Conservation (phyloP, 2,888 invertebrate genomes). For the Saturnia japonica region DNA sequence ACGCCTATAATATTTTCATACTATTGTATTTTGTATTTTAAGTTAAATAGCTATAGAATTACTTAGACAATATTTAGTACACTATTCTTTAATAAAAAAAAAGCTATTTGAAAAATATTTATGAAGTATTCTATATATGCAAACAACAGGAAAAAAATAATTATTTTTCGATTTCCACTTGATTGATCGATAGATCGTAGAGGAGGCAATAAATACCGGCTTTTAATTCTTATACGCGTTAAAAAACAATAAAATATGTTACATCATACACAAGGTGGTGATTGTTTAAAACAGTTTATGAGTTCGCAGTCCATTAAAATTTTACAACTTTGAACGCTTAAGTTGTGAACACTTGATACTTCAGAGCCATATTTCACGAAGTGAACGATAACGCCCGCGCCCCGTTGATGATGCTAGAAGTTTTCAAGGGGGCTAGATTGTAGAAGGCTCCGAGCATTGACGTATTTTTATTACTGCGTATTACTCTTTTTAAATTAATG, state of each 20-base stretch:
- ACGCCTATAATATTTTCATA: background rate
- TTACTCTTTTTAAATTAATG: no score
- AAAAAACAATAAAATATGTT: constrained; percentile 7
- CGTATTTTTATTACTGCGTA: no score
- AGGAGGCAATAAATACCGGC: background rate
- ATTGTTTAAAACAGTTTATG: constrained; percentile 5
- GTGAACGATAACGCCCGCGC: no score
- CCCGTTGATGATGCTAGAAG: no score
- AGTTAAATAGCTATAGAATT: background rate
- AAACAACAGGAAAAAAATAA: background rate
- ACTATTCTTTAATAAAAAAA: background rate
- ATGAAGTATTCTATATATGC: background rate
- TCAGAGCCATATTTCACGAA: background rate
- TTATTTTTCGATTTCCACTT: background rate
- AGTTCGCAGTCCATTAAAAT: constrained; percentile 3
- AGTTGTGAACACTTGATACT: background rate
- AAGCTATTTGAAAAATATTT: background rate
- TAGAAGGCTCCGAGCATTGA: no score
- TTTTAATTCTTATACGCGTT: background rate
- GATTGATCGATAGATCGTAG: background rate
- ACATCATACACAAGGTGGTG: constrained; percentile 7
- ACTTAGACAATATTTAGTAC: background rate
- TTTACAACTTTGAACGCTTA: constrained; percentile 6
- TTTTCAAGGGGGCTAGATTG: no score
- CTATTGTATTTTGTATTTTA: background rate